These are phyloP conservation scores for Orthosia gracilis DNA, from an alignment of 2,888 invertebrate genomes.

Conservation along the genomic window DNA sequence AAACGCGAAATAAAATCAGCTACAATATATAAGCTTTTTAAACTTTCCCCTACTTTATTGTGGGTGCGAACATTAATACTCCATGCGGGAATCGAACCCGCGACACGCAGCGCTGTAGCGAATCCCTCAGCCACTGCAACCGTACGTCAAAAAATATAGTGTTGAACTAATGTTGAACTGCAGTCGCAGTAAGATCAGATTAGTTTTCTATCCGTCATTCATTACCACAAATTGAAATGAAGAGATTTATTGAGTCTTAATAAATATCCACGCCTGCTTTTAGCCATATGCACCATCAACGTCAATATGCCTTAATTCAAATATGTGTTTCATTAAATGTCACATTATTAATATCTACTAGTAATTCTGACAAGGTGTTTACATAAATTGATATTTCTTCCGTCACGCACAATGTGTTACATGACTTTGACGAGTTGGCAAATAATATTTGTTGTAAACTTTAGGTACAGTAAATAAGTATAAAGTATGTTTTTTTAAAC, in stretches of 20 bases:
- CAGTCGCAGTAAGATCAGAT: not conserved
- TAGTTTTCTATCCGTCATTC: not conserved
- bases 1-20: not conserved
- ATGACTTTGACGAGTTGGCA: not conserved
- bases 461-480: too few species aligned
- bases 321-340: slow-evolving; percentile 22
- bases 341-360: not conserved
- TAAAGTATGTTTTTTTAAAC: too few species aligned
- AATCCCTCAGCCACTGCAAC: too few species aligned
- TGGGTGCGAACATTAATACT: too few species aligned
- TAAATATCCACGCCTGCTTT: slow-evolving; percentile 20
- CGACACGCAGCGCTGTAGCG: too few species aligned
- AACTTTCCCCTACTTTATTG: too few species aligned
- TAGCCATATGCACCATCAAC: slow-evolving; percentile 18
- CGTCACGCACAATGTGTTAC: not conserved
- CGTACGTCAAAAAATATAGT: not conserved
- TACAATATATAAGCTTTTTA: too few species aligned
- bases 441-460: not conserved
- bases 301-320: slow-evolving; percentile 10
- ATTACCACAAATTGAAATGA: not conserved
- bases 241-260: not conserved
- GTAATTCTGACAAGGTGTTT: slow-evolving; percentile 30
- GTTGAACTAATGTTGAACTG: not conserved
- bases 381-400: slow-evolving; percentile 7
- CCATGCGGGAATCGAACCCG: too few species aligned